These are phyloP conservation scores for Coleophora deauratella DNA, from an alignment of 2,888 invertebrate genomes.

Conservation along the genomic window DNA sequence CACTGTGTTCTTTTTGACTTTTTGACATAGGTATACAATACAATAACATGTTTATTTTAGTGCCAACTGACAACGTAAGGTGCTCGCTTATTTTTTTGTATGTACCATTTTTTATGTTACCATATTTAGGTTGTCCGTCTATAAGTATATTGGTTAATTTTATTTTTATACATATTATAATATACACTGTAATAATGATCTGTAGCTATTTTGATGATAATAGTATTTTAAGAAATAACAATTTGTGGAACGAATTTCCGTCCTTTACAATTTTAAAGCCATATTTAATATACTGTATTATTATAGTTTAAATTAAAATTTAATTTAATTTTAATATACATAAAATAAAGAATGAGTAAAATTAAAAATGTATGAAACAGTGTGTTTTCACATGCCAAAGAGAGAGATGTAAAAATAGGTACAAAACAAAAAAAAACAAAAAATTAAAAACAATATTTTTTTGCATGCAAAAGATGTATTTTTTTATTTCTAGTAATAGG, in stretches of 20 bases:
- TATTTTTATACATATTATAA: too few species aligned
- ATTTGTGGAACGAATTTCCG: conserved; percentile 37
- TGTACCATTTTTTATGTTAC: not conserved
- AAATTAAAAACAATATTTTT: conserved; percentile 30
- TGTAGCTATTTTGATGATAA: conserved; percentile 1
- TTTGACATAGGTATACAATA: not conserved
- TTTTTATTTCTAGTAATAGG: conserved; percentile 19
- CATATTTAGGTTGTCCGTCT: too few species aligned
- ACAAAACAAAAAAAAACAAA: conserved; percentile 35
- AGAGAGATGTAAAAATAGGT: conserved; percentile 44
- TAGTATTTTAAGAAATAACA: conserved; percentile 6
- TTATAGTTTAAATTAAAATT: not conserved
- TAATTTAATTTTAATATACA: conserved; percentile 5
- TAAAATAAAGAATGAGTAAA: conserved; percentile 5
- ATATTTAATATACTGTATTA: conserved; percentile 27
- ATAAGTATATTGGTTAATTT: too few species aligned
- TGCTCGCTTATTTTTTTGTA: conserved; percentile 1
- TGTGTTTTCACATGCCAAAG: conserved; percentile 58
- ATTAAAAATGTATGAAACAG: conserved; percentile 27
- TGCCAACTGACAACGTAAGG: conserved; percentile 8
- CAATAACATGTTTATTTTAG: not conserved
- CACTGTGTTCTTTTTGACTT: too few species aligned
- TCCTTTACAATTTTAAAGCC: conserved; percentile 34
- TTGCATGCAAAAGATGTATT: conserved; percentile 48
- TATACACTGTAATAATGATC: not conserved